A percentile compares a stretch with the other conserved stretches of the same genome.
Evolutionary conservation across 1,140 invertebrate species (phyloP).

Genomic region (Lepeophtheirus salmonis): DNA sequence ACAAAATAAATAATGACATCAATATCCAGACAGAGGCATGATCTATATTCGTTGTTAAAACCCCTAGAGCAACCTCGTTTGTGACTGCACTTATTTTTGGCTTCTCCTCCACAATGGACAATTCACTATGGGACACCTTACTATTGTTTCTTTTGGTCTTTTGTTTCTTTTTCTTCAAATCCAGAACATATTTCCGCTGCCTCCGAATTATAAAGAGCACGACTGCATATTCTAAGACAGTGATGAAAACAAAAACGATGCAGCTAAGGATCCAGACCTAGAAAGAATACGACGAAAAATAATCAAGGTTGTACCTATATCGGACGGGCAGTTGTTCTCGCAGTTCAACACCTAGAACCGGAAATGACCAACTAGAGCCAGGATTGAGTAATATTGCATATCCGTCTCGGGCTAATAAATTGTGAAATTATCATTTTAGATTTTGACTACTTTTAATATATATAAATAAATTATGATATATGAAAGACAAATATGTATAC

Average conservation of each 20-base stretch:
- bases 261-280: constrained; percentile 6
- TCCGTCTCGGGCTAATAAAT: too few species aligned
- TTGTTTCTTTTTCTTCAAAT: not conserved
- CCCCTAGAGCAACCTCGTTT: not conserved
- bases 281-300: constrained; percentile 1
- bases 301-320: too few species aligned
- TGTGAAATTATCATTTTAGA: too few species aligned
- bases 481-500: too few species aligned
- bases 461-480: too few species aligned
- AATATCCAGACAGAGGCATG: not conserved
- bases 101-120: not conserved
- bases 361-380: too few species aligned
- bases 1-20: not conserved
- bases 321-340: too few species aligned
- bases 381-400: too few species aligned
- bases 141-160: not conserved
- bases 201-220: constrained; percentile 1
- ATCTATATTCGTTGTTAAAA: not conserved
- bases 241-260: constrained; percentile 4
- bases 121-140: not conserved
- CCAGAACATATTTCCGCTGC: not conserved
- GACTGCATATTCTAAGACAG: constrained; percentile 1
- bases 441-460: too few species aligned
- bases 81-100: not conserved
- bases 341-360: too few species aligned